A percentile compares a stretch with the other conserved stretches of the same genome.
These are phyloP conservation scores for Griposia aprilina DNA, from an alignment of 2,888 invertebrate species.

Conservation along the genomic window DNA sequence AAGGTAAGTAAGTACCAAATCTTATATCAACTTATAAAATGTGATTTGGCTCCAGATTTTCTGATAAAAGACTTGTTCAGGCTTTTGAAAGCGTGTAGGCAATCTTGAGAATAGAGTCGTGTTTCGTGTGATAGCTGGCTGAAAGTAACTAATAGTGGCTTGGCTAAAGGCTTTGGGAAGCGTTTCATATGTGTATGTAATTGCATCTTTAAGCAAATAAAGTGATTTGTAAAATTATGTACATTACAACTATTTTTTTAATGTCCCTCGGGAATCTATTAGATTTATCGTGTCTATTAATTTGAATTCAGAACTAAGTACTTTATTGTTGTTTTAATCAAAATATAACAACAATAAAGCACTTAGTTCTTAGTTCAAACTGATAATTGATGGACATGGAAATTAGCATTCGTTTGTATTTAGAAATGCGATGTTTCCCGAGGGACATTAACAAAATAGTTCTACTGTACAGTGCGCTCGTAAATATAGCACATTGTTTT, in stretches of 20 bases:
- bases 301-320: no score
- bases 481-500: not conserved
- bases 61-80: not conserved
- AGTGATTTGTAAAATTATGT: not conserved
- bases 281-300: no score
- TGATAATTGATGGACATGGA: no score
- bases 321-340: no score
- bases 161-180: constrained; percentile 4
- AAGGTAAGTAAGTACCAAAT: not conserved
- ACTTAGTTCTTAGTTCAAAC: no score
- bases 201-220: not conserved
- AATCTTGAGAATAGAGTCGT: not conserved
- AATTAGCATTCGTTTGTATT: no score
- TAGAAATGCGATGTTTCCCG: no score
- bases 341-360: no score
- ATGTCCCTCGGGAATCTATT: no score
- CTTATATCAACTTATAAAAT: not conserved
- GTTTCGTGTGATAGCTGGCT: not conserved
- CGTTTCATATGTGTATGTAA: not conserved
- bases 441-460: no score
- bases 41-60: not conserved
- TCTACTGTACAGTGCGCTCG: no score
- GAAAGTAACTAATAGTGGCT: not conserved
- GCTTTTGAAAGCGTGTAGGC: not conserved
- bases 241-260: no score